phyloP scores from a whole-genome alignment of 2,888 invertebrate genomes.

The Hirtodrosophila trivittata region DNA sequence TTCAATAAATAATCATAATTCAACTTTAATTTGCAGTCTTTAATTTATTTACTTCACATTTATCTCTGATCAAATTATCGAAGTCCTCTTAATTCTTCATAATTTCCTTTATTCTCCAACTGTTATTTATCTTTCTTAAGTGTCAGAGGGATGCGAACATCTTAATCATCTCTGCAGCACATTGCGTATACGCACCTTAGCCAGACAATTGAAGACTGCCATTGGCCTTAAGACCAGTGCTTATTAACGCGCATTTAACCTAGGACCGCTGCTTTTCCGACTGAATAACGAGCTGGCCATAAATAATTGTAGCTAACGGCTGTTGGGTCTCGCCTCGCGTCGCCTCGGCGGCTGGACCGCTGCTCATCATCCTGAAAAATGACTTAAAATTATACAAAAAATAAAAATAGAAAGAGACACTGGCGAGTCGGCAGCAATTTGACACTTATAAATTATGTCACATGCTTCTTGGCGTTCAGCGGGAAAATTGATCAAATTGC shows the following conservation, averaged over 20 bases:
- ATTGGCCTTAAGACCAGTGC: conserved; percentile 52
- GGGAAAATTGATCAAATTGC: conserved; percentile 57
- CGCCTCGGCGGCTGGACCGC: conserved; percentile 5
- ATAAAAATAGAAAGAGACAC: not conserved
- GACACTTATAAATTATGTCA: conserved; percentile 76
- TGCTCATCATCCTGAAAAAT: conserved; percentile 62
- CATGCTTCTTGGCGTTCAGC: conserved; percentile 62
- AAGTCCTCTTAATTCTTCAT: no score
- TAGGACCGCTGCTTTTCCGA: conserved; percentile 46
- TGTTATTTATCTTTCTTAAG: no score
- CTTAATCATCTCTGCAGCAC: not conserved
- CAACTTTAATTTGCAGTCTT: no score
- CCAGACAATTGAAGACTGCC: conserved; percentile 38
- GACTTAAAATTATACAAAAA: conserved; percentile 60
- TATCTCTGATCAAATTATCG: no score
- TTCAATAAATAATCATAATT: no score
- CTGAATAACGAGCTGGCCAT: conserved; percentile 50
- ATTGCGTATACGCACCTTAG: conserved; percentile 46
- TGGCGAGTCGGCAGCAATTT: conserved; percentile 52
- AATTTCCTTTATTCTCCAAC: no score
- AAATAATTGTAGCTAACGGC: conserved; percentile 72
- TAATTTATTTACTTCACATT: no score
- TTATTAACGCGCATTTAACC: conserved; percentile 75
- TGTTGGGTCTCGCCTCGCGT: conserved; percentile 36
- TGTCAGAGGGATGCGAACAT: not conserved